Evolutionary conservation across 2,797 vertebrate species (phyloP).

Genomic region (Enteromius thamalakanensis): DNA sequence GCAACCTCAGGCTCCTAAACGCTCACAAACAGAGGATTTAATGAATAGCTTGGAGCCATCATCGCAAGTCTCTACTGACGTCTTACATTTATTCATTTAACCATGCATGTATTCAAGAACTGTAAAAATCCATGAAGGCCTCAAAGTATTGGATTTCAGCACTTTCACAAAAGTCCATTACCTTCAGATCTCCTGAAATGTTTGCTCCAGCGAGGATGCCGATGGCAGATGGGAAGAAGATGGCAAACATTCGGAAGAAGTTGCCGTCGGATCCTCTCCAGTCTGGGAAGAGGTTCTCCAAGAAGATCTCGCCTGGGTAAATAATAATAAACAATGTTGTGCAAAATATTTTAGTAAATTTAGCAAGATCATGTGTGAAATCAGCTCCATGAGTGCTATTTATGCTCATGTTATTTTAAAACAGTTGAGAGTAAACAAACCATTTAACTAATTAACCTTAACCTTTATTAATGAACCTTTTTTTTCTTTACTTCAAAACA

Average conservation of each 20-base stretch:
- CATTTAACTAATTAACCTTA: not conserved
- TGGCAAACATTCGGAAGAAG: slow-evolving; percentile 81
- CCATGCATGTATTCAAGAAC: not conserved
- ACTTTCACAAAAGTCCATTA: slow-evolving; percentile 46
- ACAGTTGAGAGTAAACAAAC: not conserved
- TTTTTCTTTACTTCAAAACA: not conserved
- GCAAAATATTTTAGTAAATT: not conserved
- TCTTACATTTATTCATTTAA: not conserved
- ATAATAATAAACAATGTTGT: not conserved
- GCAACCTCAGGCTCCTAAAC: slow-evolving; percentile 73
- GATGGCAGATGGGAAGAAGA: slow-evolving; percentile 81
- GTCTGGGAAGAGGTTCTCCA: slow-evolving; percentile 72
- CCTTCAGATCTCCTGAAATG: slow-evolving; percentile 81
- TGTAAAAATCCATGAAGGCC: not conserved
- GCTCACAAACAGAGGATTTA: not conserved
- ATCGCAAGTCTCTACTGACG: not conserved
- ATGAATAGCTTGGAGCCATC: not conserved
- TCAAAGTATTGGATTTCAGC: not conserved
- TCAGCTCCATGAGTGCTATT: no score
- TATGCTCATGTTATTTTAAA: not conserved
- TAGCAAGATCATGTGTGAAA: not conserved
- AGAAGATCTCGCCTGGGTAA: slow-evolving; percentile 73
- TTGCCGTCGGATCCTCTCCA: slow-evolving; percentile 61
- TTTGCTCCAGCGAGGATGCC: slow-evolving; percentile 78
- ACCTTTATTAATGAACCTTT: no score